Evolutionary conservation across 1,140 invertebrate genomes (phyloP).

Genomic region (Archegozetes longisetosus): DNA sequence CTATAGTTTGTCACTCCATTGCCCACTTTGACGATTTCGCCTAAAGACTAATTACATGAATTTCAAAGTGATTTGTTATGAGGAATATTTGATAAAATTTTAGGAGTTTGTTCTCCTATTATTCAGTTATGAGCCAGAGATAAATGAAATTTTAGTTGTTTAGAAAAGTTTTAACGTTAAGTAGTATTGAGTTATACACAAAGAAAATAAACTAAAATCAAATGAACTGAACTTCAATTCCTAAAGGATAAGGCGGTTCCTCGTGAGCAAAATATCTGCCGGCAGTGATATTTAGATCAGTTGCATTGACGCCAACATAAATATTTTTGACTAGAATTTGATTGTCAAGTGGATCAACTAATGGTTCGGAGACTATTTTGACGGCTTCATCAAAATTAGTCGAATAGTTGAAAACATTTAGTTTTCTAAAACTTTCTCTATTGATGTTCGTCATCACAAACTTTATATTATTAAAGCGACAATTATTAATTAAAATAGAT

Average conservation of each 20-base stretch:
- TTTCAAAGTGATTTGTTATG: background rate
- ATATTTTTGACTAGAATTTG: constrained; percentile 13
- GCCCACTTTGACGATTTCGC: constrained; percentile 2
- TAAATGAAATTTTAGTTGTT: too few species aligned
- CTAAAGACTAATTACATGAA: constrained; percentile 1
- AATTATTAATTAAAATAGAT: too few species aligned
- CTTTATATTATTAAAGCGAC: too few species aligned
- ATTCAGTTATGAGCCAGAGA: too few species aligned
- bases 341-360: background rate
- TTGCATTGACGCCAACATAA: constrained; percentile 16
- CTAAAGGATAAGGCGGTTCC: constrained; percentile 4
- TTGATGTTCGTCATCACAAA: too few species aligned
- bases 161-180: background rate
- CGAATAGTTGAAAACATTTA: constrained; percentile 13
- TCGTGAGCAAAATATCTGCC: constrained; percentile 14
- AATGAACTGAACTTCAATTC: constrained; percentile 9
- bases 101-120: too few species aligned
- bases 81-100: too few species aligned
- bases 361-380: constrained; percentile 2
- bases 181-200: background rate
- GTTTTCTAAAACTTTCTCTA: too few species aligned
- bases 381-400: constrained; percentile 16
- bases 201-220: too few species aligned
- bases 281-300: constrained; percentile 18
- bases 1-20: background rate